These are phyloP conservation scores for Rapana venosa DNA, from an alignment of 2,888 invertebrate species.

Conservation along the genomic window DNA sequence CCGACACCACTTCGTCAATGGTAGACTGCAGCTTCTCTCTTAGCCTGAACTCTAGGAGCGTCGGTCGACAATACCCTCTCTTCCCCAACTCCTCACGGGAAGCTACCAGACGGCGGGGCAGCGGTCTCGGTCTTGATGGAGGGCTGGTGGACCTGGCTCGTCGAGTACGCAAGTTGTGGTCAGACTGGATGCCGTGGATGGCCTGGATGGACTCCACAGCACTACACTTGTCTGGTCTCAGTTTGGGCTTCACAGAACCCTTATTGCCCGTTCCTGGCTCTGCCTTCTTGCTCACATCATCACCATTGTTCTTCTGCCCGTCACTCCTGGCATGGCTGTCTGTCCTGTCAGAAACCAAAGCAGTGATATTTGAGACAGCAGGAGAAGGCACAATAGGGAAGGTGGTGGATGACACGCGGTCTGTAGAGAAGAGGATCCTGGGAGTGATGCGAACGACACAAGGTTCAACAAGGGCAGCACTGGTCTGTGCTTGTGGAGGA, in stretches of 20 bases:
- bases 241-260: not conserved
- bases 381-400: slow-evolving; percentile 16
- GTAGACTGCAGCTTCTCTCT: not conserved
- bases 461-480: slow-evolving; percentile 41
- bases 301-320: not conserved
- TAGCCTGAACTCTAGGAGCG: not conserved
- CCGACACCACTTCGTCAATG: not conserved
- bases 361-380: not conserved
- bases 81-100: not conserved
- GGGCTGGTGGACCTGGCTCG: slow-evolving; percentile 26
- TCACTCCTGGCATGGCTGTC: not conserved
- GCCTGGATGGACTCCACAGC: not conserved
- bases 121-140: not conserved
- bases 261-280: not conserved
- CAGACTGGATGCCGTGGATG: not conserved
- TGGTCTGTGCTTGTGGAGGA: slow-evolving; percentile 73
- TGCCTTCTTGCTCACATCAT: not conserved
- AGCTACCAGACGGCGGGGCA: not conserved
- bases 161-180: not conserved
- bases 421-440: slow-evolving; percentile 5
- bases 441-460: slow-evolving; percentile 30
- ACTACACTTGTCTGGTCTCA: not conserved
- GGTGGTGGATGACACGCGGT: not conserved
- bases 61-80: not conserved
- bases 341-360: not conserved